These are phyloP conservation scores for human (Homo sapiens) DNA, from an alignment of 2,113 vertebrate species.

Conservation along the genomic window DNA sequence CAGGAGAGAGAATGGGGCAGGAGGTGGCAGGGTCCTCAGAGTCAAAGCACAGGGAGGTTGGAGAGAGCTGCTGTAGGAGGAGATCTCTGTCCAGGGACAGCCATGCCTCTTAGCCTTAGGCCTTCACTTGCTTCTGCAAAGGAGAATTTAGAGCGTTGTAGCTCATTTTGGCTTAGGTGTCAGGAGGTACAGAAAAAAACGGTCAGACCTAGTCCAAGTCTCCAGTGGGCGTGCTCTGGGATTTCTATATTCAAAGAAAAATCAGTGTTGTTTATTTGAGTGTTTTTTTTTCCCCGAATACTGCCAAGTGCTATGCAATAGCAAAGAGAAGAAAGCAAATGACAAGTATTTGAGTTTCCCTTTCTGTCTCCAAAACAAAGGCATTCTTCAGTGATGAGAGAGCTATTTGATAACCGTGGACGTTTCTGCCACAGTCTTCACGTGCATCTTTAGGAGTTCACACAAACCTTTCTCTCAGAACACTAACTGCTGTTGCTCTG, in stretches of 20 bases:
- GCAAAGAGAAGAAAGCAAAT: constrained; percentile 66
- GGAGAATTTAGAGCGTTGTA: not conserved
- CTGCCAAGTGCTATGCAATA: constrained; percentile 61
- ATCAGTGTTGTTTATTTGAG: constrained; percentile 58
- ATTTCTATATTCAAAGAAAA: constrained; percentile 62
- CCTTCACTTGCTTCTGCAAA: not conserved
- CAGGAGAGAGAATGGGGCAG: fast-evolving
- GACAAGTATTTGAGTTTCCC: constrained; percentile 60
- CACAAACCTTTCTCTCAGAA: not conserved
- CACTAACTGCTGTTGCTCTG: not conserved
- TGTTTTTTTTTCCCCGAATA: constrained; percentile 56
- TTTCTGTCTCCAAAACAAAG: constrained; percentile 66
- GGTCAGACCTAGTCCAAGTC: not conserved
- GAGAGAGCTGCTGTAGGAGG: not conserved
- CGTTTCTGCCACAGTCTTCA: not conserved
- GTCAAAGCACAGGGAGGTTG: not conserved
- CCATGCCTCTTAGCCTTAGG: not conserved
- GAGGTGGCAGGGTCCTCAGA: not conserved
- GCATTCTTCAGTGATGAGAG: constrained; percentile 14
- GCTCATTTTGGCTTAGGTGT: not conserved
- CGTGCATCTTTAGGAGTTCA: not conserved
- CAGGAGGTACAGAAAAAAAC: not conserved
- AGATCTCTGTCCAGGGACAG: not conserved
- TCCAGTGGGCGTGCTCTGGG: not conserved
- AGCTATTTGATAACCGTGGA: not conserved